Percentiles rank a stretch among this genome's conserved stretches.
These are phyloP conservation scores for Melanostoma mellinum DNA, from an alignment of 2,888 invertebrate species.

Conservation along the genomic window DNA sequence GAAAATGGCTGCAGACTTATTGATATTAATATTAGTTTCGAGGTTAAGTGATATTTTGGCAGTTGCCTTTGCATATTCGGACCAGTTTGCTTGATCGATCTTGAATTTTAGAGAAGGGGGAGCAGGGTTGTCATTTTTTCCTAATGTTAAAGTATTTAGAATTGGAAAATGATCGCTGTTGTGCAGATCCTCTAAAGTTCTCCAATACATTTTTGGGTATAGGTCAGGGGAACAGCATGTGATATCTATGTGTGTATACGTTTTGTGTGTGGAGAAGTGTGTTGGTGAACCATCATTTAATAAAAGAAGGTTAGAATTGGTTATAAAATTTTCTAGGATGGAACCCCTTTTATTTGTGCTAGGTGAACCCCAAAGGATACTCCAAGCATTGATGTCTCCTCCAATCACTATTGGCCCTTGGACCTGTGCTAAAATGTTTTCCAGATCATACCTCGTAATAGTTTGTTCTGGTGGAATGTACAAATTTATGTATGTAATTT, in stretches of 20 bases:
- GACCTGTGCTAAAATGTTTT: conserved; percentile 13
- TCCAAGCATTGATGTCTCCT: conserved; percentile 10
- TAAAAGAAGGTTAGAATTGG: background rate
- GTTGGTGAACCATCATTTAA: background rate
- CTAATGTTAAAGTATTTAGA: background rate
- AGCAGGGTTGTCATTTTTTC: background rate
- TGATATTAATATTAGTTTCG: background rate
- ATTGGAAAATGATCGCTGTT: conserved; percentile 34
- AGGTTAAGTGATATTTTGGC: background rate
- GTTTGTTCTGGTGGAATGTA: conserved; percentile 20
- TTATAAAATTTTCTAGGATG: background rate
- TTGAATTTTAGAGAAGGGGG: background rate
- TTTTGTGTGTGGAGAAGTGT: conserved; percentile 8
- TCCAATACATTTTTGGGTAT: conserved; percentile 11
- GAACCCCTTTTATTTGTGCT: conserved; percentile 5
- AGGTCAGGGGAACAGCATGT: conserved; percentile 19
- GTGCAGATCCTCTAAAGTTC: conserved; percentile 21
- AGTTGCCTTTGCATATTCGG: background rate
- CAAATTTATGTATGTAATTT: conserved; percentile 17
- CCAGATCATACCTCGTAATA: conserved; percentile 1
- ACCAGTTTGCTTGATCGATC: background rate
- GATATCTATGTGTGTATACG: conserved; percentile 24
- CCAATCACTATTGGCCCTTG: conserved; percentile 2
- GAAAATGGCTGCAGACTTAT: background rate
- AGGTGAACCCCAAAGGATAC: conserved; percentile 10